Evolutionary conservation across 2,888 invertebrate species (phyloP), one percentile per base, ranked within the genome.

Genomic region (Agrotis segetum): DNA sequence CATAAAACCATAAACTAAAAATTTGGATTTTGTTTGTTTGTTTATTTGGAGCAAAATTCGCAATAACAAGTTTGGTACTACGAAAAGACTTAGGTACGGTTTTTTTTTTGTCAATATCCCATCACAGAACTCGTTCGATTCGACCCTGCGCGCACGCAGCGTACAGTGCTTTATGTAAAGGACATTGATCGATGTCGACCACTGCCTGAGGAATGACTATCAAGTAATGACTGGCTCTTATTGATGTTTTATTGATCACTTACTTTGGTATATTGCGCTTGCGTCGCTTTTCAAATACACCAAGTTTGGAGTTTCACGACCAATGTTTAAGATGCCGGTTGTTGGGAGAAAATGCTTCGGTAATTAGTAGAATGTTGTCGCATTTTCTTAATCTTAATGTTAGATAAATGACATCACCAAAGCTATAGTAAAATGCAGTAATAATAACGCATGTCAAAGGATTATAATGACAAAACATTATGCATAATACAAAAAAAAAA

Each of bases 121-220:
- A 24, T 50, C 40, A 19, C 17, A 52, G 47, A 66, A 65, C 21
- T 21, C 21, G 58, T 17, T 59, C 46, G 34, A 67, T 81, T 46
- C 77, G 49, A 64, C 78, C 62, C 85, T 79, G 81, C 50, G 46
- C 60, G 46, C 17, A 66, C 70, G 66, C 76, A 77, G 62, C 68
- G 69, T 70, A 79, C 59, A 55, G 59, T 24, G 58, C 73, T 55
- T 77, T 72, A 63, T 81, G 79, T 81, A 83, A 83, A 82, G 79
- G 87, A 87, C 88, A 83, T 87, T 88, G 89, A 89, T 89, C 85
- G 87, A 88, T 88, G 84, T 69, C 74, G 74, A 59, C 64, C 71
- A 77, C 77, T 74, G 78, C 79, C 73, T 82, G 74, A 86, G 65
- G 81, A 85, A 87, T 83, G 83, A 79, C 80, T 82, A 84, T 83